Conservation (phyloP, 2,113 vertebrate species). For the Macaca fascicularis region T2T-MFA8v1.1 NC_088386.1:78035501-78036000, state of each 20-base stretch:
- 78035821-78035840: not conserved
- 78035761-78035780: not conserved
- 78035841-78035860: not conserved
- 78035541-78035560: conserved; percentile 5
- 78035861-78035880: not conserved
- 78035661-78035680: not conserved
- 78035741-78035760: not conserved
- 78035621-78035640: conserved; percentile 4
- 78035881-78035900: not conserved
- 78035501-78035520: not conserved
- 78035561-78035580: not conserved
- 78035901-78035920: not conserved
- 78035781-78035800: not conserved
- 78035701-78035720: not conserved
- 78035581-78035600: not conserved
- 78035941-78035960: not conserved
- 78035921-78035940: not conserved
- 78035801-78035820: not conserved
- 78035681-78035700: not conserved
- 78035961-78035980: not conserved
- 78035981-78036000: not conserved
- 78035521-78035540: not conserved
- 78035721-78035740: not conserved
- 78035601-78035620: not conserved
- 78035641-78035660: not conserved